Base-by-base conservation (phyloP, 2,888 invertebrate genomes). In the Himalopsyche kuldschensis region DNA sequence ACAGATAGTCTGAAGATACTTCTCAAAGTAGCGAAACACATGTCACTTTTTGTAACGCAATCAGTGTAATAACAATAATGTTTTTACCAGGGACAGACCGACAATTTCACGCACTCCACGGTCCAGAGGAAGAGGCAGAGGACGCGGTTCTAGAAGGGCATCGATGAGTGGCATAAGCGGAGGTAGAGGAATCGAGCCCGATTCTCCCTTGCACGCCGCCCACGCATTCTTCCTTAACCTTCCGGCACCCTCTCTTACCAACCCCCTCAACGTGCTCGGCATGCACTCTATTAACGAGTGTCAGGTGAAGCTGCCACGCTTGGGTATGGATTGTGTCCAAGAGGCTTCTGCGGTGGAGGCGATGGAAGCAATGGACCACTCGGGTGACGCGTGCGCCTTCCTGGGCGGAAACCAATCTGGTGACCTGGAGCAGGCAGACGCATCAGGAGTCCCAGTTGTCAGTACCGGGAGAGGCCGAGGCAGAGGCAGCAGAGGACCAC, bases 31-130 rank as follows among this genome's bases (percentile, higher is more conserved):
- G n/a, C n/a, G n/a, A n/a, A n/a, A n/a, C n/a, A n/a, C n/a, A n/a
- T n/a, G n/a, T n/a, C n/a, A n/a, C n/a, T n/a, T n/a, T n/a, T n/a
- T n/a, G n/a, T n/a, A n/a, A n/a, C n/a, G n/a, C n/a, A n/a, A n/a
- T n/a, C n/a, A n/a, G n/a, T n/a, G n/a, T n/a, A n/a, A n/a, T n/a
- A n/a, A n/a, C n/a, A n/a, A n/a, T n/a, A n/a, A 15, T 15, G 0
- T 15, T 3, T 78, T 32, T 89, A 89, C 6, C 89, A 91, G 91
- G 86, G 91, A 92, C 78, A 89, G 90, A 63, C 91, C 91, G 20
- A 86, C 89, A 17, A 90, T 91, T 82, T 85, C 90, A n/a, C 88
- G 88, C 84, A 75, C 86, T 87, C 30, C 84, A 15, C 86, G 86
- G 15, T 83, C 89, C 0, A 88, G 88, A 11, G 88, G 88, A 41